Evolutionary conservation across 2,888 invertebrate genomes (phyloP).

Genomic region (Halictus quadricinctus): DNA sequence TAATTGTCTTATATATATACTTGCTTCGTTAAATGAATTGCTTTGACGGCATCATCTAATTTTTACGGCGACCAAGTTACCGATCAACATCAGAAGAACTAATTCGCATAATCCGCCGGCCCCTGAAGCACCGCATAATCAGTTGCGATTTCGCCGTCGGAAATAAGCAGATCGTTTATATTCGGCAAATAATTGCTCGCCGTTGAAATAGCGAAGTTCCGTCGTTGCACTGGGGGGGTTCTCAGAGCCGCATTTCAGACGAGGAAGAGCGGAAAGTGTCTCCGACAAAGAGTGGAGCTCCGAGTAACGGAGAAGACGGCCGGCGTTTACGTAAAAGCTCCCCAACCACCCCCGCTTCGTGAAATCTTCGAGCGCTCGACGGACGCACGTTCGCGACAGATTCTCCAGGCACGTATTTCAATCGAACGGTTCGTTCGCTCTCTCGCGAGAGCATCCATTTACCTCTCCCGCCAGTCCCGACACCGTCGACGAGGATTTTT

Average conservation of each 20-base stretch:
- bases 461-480: background rate
- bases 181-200: slow-evolving; percentile 1
- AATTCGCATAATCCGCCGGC: background rate
- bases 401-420: slow-evolving; percentile 52
- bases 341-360: slow-evolving; percentile 37
- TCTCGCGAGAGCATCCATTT: slow-evolving; percentile 37
- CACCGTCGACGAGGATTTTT: background rate
- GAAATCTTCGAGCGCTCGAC: slow-evolving; percentile 39
- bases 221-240: background rate
- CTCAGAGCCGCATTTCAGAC: background rate
- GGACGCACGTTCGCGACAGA: slow-evolving; percentile 54
- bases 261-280: background rate
- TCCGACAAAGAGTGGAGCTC: slow-evolving; percentile 4
- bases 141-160: background rate
- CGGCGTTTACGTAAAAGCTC: slow-evolving; percentile 50
- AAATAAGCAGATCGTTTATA: background rate
- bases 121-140: background rate
- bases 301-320: slow-evolving; percentile 15
- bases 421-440: slow-evolving; percentile 41
- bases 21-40: too few species aligned
- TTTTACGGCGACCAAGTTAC: background rate
- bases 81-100: background rate
- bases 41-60: background rate
- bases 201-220: background rate
- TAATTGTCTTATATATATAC: too few species aligned